Evolutionary conservation across 2,888 invertebrate genomes (phyloP).

Genomic region (Apomyelois bistriatella): DNA sequence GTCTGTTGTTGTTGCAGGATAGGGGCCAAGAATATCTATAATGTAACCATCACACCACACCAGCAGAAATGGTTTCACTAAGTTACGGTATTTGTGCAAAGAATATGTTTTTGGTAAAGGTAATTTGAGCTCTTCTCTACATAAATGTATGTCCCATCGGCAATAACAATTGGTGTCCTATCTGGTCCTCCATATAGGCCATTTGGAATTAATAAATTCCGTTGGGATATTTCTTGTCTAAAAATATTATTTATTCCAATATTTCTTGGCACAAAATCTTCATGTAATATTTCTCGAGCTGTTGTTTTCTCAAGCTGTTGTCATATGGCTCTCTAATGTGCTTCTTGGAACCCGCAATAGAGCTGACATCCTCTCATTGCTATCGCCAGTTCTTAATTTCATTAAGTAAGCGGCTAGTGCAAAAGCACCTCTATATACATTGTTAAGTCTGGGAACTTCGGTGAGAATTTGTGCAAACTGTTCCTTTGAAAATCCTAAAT

Average conservation of each 20-base stretch:
- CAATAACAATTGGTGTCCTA: slow-evolving; percentile 18
- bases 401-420: not conserved
- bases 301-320: slow-evolving; percentile 8
- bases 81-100: slow-evolving; percentile 19
- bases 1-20: slow-evolving; percentile 18
- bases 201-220: slow-evolving; percentile 21
- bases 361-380: slow-evolving; percentile 15
- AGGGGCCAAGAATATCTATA: slow-evolving; percentile 18
- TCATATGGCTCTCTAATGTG: slow-evolving; percentile 12
- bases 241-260: slow-evolving; percentile 16
- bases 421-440: slow-evolving; percentile 15
- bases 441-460: slow-evolving; percentile 2
- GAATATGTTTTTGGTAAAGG: slow-evolving; percentile 21
- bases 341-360: slow-evolving; percentile 12
- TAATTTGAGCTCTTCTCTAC: slow-evolving; percentile 23
- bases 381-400: slow-evolving; percentile 17
- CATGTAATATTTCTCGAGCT: slow-evolving; percentile 11
- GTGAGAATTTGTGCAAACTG: not conserved
- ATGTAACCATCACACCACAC: slow-evolving; percentile 19
- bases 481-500: slow-evolving; percentile 2
- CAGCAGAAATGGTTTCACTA: slow-evolving; percentile 19
- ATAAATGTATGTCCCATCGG: slow-evolving; percentile 23
- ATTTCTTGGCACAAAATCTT: slow-evolving; percentile 17
- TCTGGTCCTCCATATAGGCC: slow-evolving; percentile 14
- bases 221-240: slow-evolving; percentile 15